Conservation (phyloP, 1,140 invertebrate species). For the Caligus rogercresseyi region DNA sequence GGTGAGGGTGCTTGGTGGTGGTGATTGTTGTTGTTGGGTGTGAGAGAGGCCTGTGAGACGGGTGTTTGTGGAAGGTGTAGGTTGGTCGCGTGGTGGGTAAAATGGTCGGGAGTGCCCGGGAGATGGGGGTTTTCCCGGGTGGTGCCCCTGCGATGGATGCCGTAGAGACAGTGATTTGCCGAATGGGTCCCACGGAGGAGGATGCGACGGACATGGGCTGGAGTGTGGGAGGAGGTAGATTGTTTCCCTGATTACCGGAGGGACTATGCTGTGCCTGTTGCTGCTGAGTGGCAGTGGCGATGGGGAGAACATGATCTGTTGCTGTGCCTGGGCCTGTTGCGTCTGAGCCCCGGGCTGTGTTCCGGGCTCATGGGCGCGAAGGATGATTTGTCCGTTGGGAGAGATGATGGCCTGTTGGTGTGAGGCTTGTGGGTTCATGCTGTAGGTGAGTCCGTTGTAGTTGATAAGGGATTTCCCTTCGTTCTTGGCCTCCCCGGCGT, state of each 20-base stretch:
- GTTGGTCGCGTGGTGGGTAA: background rate
- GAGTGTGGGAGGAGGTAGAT: background rate
- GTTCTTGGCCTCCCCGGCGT: background rate
- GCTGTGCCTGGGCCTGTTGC: too few relatives aligned
- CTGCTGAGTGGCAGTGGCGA: background rate
- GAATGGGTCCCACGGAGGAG: background rate
- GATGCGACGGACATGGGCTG: constrained; percentile 2
- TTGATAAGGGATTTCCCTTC: background rate
- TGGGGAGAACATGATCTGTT: constrained; percentile 10
- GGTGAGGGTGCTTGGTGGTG: background rate
- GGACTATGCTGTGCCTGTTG: background rate
- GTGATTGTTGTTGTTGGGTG: background rate
- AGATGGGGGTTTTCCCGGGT: constrained; percentile 4
- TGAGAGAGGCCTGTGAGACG: background rate
- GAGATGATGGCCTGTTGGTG: constrained; percentile 2
- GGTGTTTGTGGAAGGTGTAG: constrained; percentile 1
- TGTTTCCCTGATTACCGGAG: background rate
- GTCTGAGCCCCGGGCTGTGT: too few relatives aligned
- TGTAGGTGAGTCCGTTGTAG: background rate
- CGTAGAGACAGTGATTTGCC: background rate
- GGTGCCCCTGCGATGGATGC: background rate
- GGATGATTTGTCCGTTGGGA: constrained; percentile 3
- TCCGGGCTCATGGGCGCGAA: background rate
- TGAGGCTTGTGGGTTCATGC: background rate
- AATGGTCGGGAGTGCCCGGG: background rate